Base-by-base conservation (phyloP, 2,888 invertebrate genomes). In the Machimus rusticus region DNA sequence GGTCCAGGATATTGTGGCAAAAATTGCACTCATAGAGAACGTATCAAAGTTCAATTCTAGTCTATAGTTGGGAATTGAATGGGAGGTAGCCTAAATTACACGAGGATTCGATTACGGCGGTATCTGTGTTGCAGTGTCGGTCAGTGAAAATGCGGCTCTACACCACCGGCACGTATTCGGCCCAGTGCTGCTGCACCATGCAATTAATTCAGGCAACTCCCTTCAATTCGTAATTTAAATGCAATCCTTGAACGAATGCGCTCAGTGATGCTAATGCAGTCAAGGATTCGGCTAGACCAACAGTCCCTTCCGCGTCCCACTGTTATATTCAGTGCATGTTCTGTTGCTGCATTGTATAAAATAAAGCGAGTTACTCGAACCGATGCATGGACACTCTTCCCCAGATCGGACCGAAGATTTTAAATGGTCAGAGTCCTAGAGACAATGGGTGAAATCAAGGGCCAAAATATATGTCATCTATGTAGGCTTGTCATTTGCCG, bases 161-260 rank as follows among this genome's bases (percentile, higher is more conserved):
- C 46, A 43, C 55, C 66, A 66, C 46, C 51, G 79, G 23, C 79
- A 79, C 79, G 79, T 79, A 79, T 46, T 78, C 14, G 55, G 51
- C 51, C 79, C 79, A 51, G 9, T 51, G 31, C 31, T 51, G 51
- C 66, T 23, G 28, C 16, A 23, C 79, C 51, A 79, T 79, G 79
- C 79, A 79, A 79, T 79, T 79, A 79, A 79, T 79, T 51, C 79
- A 79, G 79, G 79, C 39, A 51, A 79, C 51, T 79, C 79, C 51
- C 51, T 79, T 51, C 79, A 51, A 79, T 79, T 79, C 79, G 79
- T 79, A 79, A 79, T 79, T 51, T 79, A 79, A 79, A 79, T 79
- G 79, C 79, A 79, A 79, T 79, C 79, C 79, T 79, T 79, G 51
- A 79, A 51, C 31, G 79, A 79, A 51, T 79, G 23, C 51, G 51